Evolutionary conservation across 2,888 invertebrate genomes (phyloP), one percentile per base, ranked within the genome.

Genomic region (Philonicus albiceps): DNA sequence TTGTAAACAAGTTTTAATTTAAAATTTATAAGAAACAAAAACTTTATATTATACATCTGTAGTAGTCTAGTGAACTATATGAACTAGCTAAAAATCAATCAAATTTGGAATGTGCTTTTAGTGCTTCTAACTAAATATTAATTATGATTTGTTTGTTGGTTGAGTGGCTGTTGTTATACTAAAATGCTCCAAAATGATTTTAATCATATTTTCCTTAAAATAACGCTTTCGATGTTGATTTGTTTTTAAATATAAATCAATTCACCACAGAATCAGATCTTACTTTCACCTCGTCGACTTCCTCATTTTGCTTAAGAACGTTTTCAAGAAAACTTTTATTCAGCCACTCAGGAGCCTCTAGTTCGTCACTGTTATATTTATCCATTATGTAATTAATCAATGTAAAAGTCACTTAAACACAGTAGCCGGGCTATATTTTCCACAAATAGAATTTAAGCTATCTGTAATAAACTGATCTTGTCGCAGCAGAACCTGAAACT

Each of bases 281-380:
- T 76, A 89, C 89, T 86, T 86, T 55, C 16, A 89, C 27, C 31
- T 87, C 55, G 4, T 49, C 31, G 53, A 72, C 64, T 8, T 88
- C 87, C 88, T 89, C 88, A 37, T 87, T 87, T 72, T 86, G 31
- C 5, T 13, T 74, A 16, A 89, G 72, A 30, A 89, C 88, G 3
- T 86, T 73, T 76, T 87, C 72, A 4, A 89, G 87, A 80, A 89
- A 89, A 3, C 87, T 78, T 19, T 75, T 37, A 84, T 88, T 86
- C 75, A 89, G 76, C 89, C 89, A 89, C 8, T 72, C 81, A 6
- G 89, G 89, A 4, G 88, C 80, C 4, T 81, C 40, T 37, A 89
- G 22, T 64, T 89, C 89, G 73, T 88, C 89, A n/a, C 76, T 87
- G 64, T 86, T 86, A 19, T 80, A 80, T 7, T 87, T 86, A 11